Evolutionary conservation across 2,888 invertebrate species (phyloP).

Genomic region (Eupithecia vulgata): DNA sequence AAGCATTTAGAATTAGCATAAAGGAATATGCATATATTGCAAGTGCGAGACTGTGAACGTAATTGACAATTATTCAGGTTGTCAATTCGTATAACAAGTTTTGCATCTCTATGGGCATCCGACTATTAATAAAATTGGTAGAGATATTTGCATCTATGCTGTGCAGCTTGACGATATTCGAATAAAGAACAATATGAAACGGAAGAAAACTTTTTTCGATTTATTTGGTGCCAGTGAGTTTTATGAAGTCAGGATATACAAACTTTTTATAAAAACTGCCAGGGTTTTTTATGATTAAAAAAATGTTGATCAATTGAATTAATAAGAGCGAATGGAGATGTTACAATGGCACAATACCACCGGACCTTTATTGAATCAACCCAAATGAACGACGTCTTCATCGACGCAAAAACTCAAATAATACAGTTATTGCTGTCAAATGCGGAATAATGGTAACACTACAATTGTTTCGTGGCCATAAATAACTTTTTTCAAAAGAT

Average conservation of each 20-base stretch:
- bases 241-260: slow-evolving; percentile 21
- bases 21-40: slow-evolving; percentile 57
- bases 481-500: slow-evolving; percentile 82
- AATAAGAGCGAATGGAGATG: slow-evolving; percentile 41
- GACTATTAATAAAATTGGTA: slow-evolving; percentile 31
- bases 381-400: slow-evolving; percentile 73
- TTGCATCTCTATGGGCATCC: slow-evolving; percentile 31
- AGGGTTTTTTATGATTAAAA: slow-evolving; percentile 19
- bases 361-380: slow-evolving; percentile 61
- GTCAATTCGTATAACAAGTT: slow-evolving; percentile 40
- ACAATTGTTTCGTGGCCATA: slow-evolving; percentile 82
- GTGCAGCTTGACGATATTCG: slow-evolving; percentile 17
- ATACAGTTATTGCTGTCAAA: slow-evolving; percentile 82
- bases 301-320: slow-evolving; percentile 44
- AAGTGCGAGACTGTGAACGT: slow-evolving; percentile 48
- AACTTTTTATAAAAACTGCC: slow-evolving; percentile 10
- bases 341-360: slow-evolving; percentile 44
- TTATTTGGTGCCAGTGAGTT: slow-evolving; percentile 29
- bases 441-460: slow-evolving; percentile 81
- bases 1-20: slow-evolving; percentile 69
- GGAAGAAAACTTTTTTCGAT: slow-evolving; percentile 15
- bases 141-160: slow-evolving; percentile 29
- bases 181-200: slow-evolving; percentile 20
- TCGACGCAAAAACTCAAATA: slow-evolving; percentile 68
- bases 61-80: slow-evolving; percentile 49